Evolutionary conservation across 2,888 invertebrate genomes (phyloP).

Genomic region (Phortica magna): DNA sequence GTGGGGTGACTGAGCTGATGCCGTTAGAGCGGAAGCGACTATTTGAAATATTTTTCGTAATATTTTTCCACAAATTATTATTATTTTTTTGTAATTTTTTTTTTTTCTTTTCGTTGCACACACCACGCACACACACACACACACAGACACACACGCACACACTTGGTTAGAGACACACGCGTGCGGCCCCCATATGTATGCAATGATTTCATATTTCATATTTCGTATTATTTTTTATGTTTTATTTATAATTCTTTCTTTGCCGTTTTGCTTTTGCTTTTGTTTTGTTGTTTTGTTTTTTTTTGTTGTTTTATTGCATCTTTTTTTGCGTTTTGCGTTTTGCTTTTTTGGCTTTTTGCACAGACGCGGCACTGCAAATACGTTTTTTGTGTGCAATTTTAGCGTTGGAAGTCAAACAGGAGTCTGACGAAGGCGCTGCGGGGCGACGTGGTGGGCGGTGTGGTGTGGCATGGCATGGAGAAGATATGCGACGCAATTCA

Average conservation of each 20-base stretch:
- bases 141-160: slow-evolving; percentile 24
- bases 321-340: not conserved
- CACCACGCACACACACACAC: slow-evolving; percentile 36
- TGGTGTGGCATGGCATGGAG: not conserved
- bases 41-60: slow-evolving; percentile 69
- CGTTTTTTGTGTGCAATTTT: not conserved
- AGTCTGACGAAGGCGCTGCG: not conserved
- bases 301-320: not conserved
- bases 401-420: slow-evolving; percentile 17
- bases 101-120: slow-evolving; percentile 48
- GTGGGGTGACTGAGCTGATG: not conserved
- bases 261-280: not conserved
- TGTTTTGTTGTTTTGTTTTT: slow-evolving; percentile 2
- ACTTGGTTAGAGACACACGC: slow-evolving; percentile 13
- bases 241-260: slow-evolving; percentile 1
- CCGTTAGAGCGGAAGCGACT: slow-evolving; percentile 64
- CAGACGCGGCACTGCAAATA: too few species aligned
- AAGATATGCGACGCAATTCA: too few species aligned
- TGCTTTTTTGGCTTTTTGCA: not conserved
- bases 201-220: slow-evolving; percentile 18
- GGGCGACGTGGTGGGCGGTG: not conserved
- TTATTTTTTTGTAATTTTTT: slow-evolving; percentile 68
- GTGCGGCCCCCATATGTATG: slow-evolving; percentile 30
- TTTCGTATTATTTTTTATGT: not conserved
- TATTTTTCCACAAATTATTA: slow-evolving; percentile 69